Base-by-base conservation (phyloP, 1,140 invertebrate species). In the Drosophila hydei region DNA sequence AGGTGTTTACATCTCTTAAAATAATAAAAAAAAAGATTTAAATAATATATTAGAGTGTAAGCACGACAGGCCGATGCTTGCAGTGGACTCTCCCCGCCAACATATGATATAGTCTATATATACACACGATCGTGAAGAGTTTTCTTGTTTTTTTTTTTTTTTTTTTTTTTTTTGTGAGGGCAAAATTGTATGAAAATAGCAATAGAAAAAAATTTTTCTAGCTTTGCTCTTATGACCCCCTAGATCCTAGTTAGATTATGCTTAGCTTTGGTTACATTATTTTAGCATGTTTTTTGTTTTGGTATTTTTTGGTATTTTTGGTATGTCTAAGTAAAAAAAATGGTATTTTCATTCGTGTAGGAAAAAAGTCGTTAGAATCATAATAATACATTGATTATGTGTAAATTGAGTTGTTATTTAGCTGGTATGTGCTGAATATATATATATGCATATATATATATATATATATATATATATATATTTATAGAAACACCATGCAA, bases 211-310 rank as follows among this genome's bases (percentile, higher is more conserved):
- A 14, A 16, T 14, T 40, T 40, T 16, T 14, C 38, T 40, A 1
- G 38, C 12, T 40, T 40, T 16, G n/a, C n/a, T 40, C 38, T 8
- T 40, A 14, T 58, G 56, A 45, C 33, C 65, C 59, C 55, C 68
- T 63, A 79, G 75, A 30, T 55, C 1, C 43, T 75, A 72, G 65
- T 75, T 74, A 67, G 56, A 61, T 64, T 67, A 72, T 75, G 55
- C 75, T 60, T 47, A 59, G 23, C 45, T 51, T 59, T 59, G 54
- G 63, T 67, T 69, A 33, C 65, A 61, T 42, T 42, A 42, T 42
- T 16, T 16, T 42, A 11, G 30, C 30, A 64, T 45, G 25, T 47
- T 18, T 6, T 18, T 23, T 45, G 21, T 21, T 42, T 42, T 42
- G 27, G 33, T 42, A 42, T 55, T 48, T 52, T 60, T 54, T 38